Base-by-base conservation (phyloP, 2,113 vertebrate species). In the Prunella himalayana region DNA sequence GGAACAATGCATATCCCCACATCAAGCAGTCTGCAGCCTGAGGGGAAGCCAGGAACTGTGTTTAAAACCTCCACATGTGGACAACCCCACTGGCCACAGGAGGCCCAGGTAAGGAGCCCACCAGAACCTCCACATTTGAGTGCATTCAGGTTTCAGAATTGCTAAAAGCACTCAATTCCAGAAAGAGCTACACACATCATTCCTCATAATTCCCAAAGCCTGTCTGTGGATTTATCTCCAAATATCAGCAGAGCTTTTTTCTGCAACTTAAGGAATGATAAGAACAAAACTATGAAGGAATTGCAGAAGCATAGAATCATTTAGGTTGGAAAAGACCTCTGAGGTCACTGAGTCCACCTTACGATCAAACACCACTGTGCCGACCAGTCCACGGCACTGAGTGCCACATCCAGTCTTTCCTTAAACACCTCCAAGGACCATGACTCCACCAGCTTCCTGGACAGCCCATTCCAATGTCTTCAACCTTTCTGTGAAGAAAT, bases 281-380 rank as follows among this genome's bases (percentile, higher is more conserved):
- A 66, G 51, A 80, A 64, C 8, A 63, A 63, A 91, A 70, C 18
- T 27, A 59, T 13, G 39, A 50, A 87, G 16, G 33, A 76, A 61
- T 27, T 41, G 37, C 5, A 9, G 30, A 60, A 82, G 53, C 53
- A 45, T 31, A 45, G 51, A 60, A 45, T 25, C 7, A 47, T 11
- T 31, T 9, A 31, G 5, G 8, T 6, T 42, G 47, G 25, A 76
- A 61, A 69, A 83, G 41, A 63, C 10, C 41, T 63, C 49, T 20
- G 51, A 63, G 35, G 59, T 20, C 25, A 41, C 25, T 0, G 0
- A 76, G 35, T 33, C 31, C 41, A 69, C 22, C 12, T 14, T 42
- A 4, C 0, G 1, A 69, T 3, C 2, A 0, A 47, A 42, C 10
- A 61, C 13, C 42, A 63, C 9, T 1, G 2, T 2, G 30, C 16